A percentile compares a stretch with the other conserved stretches of the same genome.
phyloP scores from a whole-genome alignment of 2,888 invertebrate genomes.

The Lacanobia oleracea region DNA sequence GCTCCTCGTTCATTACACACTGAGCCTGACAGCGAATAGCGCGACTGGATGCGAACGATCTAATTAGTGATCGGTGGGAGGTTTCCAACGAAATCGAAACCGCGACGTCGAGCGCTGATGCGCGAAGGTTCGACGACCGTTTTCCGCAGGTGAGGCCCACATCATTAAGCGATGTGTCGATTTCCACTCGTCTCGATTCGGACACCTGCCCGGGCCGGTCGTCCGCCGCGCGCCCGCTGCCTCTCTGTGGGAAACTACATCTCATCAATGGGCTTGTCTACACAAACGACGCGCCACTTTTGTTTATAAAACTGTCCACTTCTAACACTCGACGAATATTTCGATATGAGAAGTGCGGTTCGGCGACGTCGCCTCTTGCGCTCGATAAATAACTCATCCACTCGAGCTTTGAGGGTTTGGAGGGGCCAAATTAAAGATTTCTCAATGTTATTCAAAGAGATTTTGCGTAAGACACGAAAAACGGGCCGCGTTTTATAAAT shows the following conservation, averaged over 20 bases:
- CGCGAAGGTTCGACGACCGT: conserved; percentile 73
- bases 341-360: conserved; percentile 77
- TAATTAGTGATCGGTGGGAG: conserved; percentile 75
- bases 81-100: conserved; percentile 80
- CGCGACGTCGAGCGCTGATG: conserved; percentile 71
- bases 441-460: conserved; percentile 70
- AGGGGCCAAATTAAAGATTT: conserved; percentile 67
- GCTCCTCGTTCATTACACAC: conserved; percentile 73
- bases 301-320: conserved; percentile 90
- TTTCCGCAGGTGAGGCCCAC: conserved; percentile 77
- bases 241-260: conserved; percentile 84
- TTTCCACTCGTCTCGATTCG: conserved; percentile 77
- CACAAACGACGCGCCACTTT: conserved; percentile 80
- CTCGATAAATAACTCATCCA: conserved; percentile 81
- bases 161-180: conserved; percentile 78
- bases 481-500: conserved; percentile 67
- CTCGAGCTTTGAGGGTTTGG: conserved; percentile 66
- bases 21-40: conserved; percentile 72
- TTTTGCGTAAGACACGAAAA: conserved; percentile 72
- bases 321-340: conserved; percentile 80
- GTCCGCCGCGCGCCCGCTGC: conserved; percentile 52
- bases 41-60: conserved; percentile 71
- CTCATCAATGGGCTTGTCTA: conserved; percentile 85
- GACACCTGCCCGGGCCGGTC: conserved; percentile 83
- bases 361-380: conserved; percentile 73